A percentile compares a stretch with the other conserved stretches of the same genome.
Evolutionary conservation across 2,113 vertebrate species (phyloP).

Genomic region (Oncorhynchus nerka): DNA sequence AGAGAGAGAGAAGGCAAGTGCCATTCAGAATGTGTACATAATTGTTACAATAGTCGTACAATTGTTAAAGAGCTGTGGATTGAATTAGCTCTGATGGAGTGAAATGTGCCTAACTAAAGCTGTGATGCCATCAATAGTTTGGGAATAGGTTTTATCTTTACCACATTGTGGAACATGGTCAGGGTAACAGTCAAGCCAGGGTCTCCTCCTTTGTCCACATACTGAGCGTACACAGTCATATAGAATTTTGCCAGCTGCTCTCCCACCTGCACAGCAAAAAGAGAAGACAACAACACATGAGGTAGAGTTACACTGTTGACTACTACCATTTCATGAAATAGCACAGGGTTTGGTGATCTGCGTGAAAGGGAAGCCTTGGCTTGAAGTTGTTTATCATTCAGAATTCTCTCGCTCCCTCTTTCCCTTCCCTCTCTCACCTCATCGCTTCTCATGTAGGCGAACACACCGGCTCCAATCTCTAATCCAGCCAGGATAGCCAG

Average conservation of each 20-base stretch:
- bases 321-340: neutral
- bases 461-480: neutral
- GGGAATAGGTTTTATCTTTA: constrained; percentile 1
- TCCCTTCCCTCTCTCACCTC: constrained; percentile 1
- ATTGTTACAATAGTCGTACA: neutral
- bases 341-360: neutral
- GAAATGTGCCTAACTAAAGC: neutral
- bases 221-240: constrained; percentile 1
- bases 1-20: neutral
- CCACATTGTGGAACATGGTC: constrained; percentile 21
- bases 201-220: constrained; percentile 21
- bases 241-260: constrained; percentile 10
- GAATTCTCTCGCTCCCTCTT: neutral
- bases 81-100: neutral
- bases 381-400: neutral
- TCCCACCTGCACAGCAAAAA: constrained; percentile 6
- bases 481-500: neutral
- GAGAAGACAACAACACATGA: neutral
- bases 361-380: neutral
- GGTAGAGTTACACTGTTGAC: neutral
- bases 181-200: constrained; percentile 11
- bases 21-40: neutral
- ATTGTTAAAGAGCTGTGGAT: neutral
- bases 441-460: neutral
- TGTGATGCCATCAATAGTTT: neutral